phyloP scores from a whole-genome alignment of 2,113 vertebrate genomes.

The Raja brachyura region DNA sequence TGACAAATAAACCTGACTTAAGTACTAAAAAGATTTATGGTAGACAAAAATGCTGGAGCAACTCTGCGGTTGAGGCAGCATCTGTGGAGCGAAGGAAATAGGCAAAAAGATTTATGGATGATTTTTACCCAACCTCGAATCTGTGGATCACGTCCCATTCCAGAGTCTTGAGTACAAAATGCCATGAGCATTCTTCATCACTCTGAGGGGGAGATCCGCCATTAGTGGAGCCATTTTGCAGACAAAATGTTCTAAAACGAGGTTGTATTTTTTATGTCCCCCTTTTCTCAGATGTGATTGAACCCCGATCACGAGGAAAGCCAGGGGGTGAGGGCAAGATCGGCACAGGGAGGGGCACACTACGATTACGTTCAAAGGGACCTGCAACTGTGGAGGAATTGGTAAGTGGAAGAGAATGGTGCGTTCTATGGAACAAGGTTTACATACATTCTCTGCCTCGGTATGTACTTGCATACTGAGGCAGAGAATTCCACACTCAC shows the following conservation, averaged over 20 bases:
- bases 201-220: neutral
- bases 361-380: slow-evolving; percentile 81
- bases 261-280: neutral
- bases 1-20: too few species aligned
- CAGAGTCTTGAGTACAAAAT: neutral
- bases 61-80: too few species aligned
- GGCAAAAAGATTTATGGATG: neutral
- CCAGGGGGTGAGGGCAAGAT: slow-evolving; percentile 60
- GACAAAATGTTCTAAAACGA: neutral
- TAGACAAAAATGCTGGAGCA: too few species aligned
- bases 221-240: too few species aligned
- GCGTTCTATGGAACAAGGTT: neutral
- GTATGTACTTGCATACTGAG: too few species aligned
- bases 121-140: neutral
- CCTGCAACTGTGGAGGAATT: slow-evolving; percentile 81
- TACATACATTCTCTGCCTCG: neutral
- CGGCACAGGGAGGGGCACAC: slow-evolving; percentile 68
- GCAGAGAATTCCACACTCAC: too few species aligned
- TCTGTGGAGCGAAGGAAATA: too few species aligned
- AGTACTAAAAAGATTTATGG: too few species aligned
- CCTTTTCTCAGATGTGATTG: slow-evolving; percentile 70
- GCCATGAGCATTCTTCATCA: too few species aligned
- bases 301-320: slow-evolving; percentile 71
- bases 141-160: neutral
- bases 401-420: slow-evolving; percentile 52